Base-by-base conservation (phyloP, 2,888 invertebrate genomes). In the Keiferia lycopersicella region DNA sequence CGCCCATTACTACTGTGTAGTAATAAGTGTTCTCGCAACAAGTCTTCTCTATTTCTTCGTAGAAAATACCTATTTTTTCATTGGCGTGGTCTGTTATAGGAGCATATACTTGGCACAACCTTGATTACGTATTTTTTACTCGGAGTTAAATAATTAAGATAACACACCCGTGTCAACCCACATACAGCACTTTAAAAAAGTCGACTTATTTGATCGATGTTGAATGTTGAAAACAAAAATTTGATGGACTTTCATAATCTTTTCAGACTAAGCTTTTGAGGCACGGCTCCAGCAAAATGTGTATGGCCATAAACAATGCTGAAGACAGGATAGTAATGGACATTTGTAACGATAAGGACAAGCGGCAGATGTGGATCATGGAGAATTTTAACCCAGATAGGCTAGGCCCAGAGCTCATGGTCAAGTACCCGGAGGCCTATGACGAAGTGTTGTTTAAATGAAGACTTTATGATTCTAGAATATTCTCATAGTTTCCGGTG, bases 251-350 rank as follows among this genome's bases (percentile, higher is more conserved):
- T 26, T 26, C 6, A 26, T 45, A 20, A 20, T 60, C 14, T 51
- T 84, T 76, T 66, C 91, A 92, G 92, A 86, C 89, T 12, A 95
- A 96, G 81, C 94, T 95, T 77, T 87, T 98, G 69, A 94, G 95
- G 74, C 98, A 98, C 83, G 97, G 97, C 57, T 97, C 97, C 78
- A 98, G 98, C 76, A 97, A 97, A 83, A 98, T 97, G 86, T 98
- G 98, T 86, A 93, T 98, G 84, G 95, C 97, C 73, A 96, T 98
- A 84, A 95, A 94, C 67, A 94, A 94, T 69, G 94, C 94, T 78
- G 96, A 96, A 83, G 95, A 95, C 73, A 96, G 96, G 78, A 93
- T 98, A 12, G 75, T 95, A 50, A 97, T 98, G 97, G 96, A 97
- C 82, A 94, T 95, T 53, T 98, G 98, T 84, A 93, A 94, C 71